These are phyloP conservation scores for Panthera leo DNA, from an alignment of 2,113 vertebrate species.

Conservation along the genomic window DNA sequence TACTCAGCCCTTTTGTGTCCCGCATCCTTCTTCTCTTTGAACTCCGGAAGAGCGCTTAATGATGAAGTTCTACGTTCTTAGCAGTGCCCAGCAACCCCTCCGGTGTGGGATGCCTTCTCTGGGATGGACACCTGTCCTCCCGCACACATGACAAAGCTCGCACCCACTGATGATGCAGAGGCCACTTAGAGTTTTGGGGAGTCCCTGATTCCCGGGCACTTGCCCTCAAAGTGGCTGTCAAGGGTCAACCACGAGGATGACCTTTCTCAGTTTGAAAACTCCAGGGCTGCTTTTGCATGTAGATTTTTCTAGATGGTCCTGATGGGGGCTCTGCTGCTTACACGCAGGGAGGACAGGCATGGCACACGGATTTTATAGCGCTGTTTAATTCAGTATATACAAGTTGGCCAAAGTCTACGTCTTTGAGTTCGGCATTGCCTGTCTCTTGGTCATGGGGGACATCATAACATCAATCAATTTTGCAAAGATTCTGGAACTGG, in stretches of 20 bases:
- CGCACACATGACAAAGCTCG: background rate
- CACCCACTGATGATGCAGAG: background rate
- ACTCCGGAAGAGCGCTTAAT: background rate
- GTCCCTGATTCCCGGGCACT: background rate
- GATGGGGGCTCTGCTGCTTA: background rate
- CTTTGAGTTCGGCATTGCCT: background rate
- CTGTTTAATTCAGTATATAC: background rate
- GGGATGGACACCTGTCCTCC: no score
- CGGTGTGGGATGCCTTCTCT: background rate
- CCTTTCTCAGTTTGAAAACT: background rate
- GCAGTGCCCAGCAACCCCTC: background rate
- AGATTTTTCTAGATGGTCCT: background rate
- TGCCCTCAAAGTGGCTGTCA: background rate
- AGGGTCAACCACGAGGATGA: background rate
- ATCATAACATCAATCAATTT: background rate
- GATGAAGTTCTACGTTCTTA: background rate
- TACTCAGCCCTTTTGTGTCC: background rate
- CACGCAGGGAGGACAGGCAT: background rate
- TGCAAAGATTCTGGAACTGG: background rate
- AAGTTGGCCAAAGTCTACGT: background rate
- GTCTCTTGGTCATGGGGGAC: background rate
- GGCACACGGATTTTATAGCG: rapidly evolving
- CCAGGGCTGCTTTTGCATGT: background rate
- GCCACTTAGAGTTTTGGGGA: background rate
- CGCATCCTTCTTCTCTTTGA: background rate